Evolutionary conservation across 2,888 invertebrate species (phyloP), one percentile per base, ranked within the genome.

Genomic region (Drosophila glabriapex): DNA sequence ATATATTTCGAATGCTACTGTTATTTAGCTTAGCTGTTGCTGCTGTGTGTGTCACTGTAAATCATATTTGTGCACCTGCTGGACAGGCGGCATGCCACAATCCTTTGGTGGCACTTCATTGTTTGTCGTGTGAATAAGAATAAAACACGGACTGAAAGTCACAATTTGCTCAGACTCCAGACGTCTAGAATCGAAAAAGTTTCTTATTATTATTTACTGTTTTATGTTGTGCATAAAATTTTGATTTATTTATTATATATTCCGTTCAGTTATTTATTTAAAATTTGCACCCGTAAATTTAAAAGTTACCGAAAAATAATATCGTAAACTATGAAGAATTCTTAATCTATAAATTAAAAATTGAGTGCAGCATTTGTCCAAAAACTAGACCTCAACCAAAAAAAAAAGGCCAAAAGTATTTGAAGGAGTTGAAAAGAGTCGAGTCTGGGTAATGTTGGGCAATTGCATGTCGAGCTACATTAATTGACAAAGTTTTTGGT

Each of bases 401-500:
- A 56, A 16, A 14, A n/a, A n/a, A 12, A 5, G n/a, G 0, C 41
- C 4, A 41, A n/a, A 0, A 43, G 22, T 22, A 5, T 22, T 43
- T 22, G 16, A 29, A 29, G 22, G 25, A 33, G 43, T 33, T 33
- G 19, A n/a, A 37, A n/a, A 22, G 41, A 16, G 29, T 37, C 56
- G 35, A 28, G 54, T 35, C 29, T 19, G 31, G 31, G n/a, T 49
- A 22, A 16, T 31, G n/a, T 64, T 31, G 66, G 25, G 35, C 56
- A 60, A 19, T n/a, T 28, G 5, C 41, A 33, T 14, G 14, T 4
- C 41, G 53, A 19, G 41, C 56, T 37, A 56, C 73, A 80, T 80
- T 85, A 85, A 85, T 73, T 78, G 85, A 60, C 68, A 83, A 85
- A 85, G 68, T 46, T 46, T 83, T 83, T 70, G 56, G 25, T 22